Percentiles rank a stretch among this genome's conserved stretches.
These are phyloP conservation scores for Xylophagus ater DNA, from an alignment of 2,888 invertebrate species.

Conservation along the genomic window DNA sequence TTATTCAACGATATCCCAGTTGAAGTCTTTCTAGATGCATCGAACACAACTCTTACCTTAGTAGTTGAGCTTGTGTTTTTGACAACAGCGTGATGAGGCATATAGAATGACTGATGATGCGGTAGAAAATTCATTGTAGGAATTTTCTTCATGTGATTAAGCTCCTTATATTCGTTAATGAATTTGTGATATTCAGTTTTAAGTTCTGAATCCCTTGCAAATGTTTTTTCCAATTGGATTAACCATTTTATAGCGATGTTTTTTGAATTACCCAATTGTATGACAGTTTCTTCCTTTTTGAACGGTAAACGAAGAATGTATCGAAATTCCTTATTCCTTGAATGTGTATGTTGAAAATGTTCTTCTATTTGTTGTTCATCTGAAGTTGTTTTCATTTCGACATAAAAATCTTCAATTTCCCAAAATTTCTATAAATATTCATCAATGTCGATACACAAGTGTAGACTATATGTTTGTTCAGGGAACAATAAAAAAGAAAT, in stretches of 20 bases:
- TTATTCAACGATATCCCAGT: slow-evolving; percentile 15
- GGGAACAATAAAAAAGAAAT: too few species aligned
- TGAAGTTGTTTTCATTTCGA: too few species aligned
- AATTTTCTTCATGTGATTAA: slow-evolving; percentile 20
- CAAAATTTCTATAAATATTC: too few species aligned
- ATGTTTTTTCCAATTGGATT: background rate
- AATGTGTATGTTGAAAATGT: too few species aligned
- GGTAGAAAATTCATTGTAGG: background rate
- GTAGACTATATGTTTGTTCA: too few species aligned
- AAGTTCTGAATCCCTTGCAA: background rate
- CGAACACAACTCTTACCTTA: slow-evolving; percentile 18
- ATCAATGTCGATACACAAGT: too few species aligned
- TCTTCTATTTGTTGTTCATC: too few species aligned
- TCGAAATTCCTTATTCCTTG: too few species aligned
- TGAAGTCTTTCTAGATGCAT: slow-evolving; percentile 14
- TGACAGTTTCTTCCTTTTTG: too few species aligned
- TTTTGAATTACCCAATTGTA: background rate
- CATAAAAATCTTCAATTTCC: too few species aligned
- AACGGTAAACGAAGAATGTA: too few species aligned
- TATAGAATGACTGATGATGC: slow-evolving; percentile 10
- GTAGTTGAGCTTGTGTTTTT: slow-evolving; percentile 14
- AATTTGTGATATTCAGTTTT: slow-evolving; percentile 2
- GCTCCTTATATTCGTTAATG: slow-evolving; percentile 17
- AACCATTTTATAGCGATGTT: background rate
- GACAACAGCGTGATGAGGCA: slow-evolving; percentile 18